These are phyloP conservation scores for Eristalinus aeneus DNA, from an alignment of 2,888 invertebrate genomes.

Conservation along the genomic window DNA sequence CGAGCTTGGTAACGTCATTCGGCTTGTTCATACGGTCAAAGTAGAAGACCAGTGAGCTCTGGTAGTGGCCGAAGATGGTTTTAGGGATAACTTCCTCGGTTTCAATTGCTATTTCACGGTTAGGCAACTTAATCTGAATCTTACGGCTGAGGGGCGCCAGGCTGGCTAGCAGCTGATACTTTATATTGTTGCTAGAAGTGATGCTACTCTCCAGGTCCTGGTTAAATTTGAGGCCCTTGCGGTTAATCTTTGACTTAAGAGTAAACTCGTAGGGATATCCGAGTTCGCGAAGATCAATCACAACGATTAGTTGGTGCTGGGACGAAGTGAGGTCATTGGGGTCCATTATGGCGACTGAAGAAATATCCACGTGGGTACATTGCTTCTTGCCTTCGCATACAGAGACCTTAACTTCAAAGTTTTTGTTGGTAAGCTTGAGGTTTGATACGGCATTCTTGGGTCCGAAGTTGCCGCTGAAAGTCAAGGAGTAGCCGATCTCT, in stretches of 20 bases:
- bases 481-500: constrained; percentile 85
- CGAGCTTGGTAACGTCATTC: constrained; percentile 84
- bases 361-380: constrained; percentile 86
- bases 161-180: constrained; percentile 87
- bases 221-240: constrained; percentile 83
- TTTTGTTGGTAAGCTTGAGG: constrained; percentile 87
- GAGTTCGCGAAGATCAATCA: constrained; percentile 87
- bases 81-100: constrained; percentile 81
- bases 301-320: constrained; percentile 85
- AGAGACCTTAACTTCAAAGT: constrained; percentile 86
- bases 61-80: constrained; percentile 83
- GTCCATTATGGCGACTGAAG: constrained; percentile 74
- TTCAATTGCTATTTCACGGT: constrained; percentile 85
- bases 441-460: constrained; percentile 87
- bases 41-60: constrained; percentile 85
- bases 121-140: constrained; percentile 85
- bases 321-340: constrained; percentile 77
- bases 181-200: constrained; percentile 85
- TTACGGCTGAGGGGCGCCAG: constrained; percentile 85
- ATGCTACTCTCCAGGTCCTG: constrained; percentile 88
- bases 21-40: constrained; percentile 87
- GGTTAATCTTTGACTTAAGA: constrained; percentile 84
- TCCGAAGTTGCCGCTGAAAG: constrained; percentile 86
- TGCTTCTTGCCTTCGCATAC: constrained; percentile 91
- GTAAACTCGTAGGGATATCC: constrained; percentile 89